Conservation (phyloP, 2,113 vertebrate genomes). For the Scopus umbretta region DNA sequence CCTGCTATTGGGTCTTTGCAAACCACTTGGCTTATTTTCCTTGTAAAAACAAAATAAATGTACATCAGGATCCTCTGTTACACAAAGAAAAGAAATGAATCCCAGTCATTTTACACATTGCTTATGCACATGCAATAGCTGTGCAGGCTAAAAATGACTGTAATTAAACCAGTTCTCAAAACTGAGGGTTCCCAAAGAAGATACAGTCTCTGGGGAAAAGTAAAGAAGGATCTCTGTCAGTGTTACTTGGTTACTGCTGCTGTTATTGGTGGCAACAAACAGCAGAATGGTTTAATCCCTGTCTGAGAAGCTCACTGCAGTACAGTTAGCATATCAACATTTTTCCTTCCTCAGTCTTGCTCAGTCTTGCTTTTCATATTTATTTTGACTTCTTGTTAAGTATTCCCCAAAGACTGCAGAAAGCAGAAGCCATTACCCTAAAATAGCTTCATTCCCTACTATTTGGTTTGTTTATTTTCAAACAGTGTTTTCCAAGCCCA, state of each 20-base stretch:
- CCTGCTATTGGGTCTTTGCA: neutral
- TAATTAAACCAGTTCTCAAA: neutral
- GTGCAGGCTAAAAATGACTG: neutral
- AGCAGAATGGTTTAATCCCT: neutral
- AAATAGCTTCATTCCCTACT: neutral
- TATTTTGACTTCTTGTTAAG: neutral
- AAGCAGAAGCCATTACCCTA: neutral
- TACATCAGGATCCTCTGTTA: neutral
- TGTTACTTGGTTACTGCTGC: neutral
- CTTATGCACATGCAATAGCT: neutral
- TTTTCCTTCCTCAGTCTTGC: neutral
- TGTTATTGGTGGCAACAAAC: neutral
- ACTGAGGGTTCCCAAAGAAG: neutral
- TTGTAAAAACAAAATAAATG: constrained; percentile 25
- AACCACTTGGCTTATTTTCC: constrained; percentile 14
- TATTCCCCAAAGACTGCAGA: neutral
- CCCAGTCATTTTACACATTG: neutral
- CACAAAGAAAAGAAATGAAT: neutral
- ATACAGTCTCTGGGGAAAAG: neutral
- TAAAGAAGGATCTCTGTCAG: neutral
- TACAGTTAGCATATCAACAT: neutral
- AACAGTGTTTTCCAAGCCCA: neutral
- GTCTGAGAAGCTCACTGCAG: neutral
- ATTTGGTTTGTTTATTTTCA: neutral
- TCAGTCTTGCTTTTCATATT: neutral